Percentiles rank a stretch among this genome's conserved stretches.
These are phyloP conservation scores for Iphiclides podalirius DNA, from an alignment of 2,888 invertebrate genomes.

Conservation along the genomic window DNA sequence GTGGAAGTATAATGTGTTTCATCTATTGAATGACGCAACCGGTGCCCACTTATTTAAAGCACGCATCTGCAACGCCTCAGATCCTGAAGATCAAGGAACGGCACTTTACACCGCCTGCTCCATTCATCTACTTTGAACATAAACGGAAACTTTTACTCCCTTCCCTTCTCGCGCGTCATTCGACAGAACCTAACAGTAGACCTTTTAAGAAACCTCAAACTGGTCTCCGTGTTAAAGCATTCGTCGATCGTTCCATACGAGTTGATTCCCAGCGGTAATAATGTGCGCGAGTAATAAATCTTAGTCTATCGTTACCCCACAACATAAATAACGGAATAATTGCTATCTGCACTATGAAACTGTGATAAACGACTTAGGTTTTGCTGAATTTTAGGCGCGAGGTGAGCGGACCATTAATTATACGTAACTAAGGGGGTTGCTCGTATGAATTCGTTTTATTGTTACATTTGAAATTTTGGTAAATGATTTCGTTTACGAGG, in stretches of 20 bases:
- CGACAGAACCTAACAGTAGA: too few species aligned
- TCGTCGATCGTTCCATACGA: conserved; percentile 2
- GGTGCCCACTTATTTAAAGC: too few species aligned
- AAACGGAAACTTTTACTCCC: too few species aligned
- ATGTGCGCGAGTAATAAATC: conserved; percentile 47
- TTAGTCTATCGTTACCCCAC: conserved; percentile 46
- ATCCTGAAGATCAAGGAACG: too few species aligned
- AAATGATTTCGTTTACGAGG: conserved; percentile 18
- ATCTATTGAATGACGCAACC: too few species aligned
- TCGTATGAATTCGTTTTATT: conserved; percentile 22
- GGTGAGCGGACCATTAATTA: conserved; percentile 25
- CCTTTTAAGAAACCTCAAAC: background rate
- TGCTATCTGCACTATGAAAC: conserved; percentile 53
- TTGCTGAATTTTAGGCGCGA: conserved; percentile 50
- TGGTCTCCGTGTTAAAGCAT: background rate
- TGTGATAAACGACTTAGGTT: conserved; percentile 64
- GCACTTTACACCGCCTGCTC: too few species aligned
- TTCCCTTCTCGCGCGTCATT: too few species aligned
- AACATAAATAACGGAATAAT: conserved; percentile 72
- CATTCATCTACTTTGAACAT: too few species aligned
- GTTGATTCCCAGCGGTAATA: conserved; percentile 27
- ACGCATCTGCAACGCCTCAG: too few species aligned
- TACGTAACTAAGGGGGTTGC: conserved; percentile 22
- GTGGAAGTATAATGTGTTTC: too few species aligned
- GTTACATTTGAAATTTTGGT: conserved; percentile 17